Percentiles rank a stretch among this genome's conserved stretches.
Conservation (phyloP, 2,113 vertebrate genomes). For the Hipposideros armiger region DNA sequence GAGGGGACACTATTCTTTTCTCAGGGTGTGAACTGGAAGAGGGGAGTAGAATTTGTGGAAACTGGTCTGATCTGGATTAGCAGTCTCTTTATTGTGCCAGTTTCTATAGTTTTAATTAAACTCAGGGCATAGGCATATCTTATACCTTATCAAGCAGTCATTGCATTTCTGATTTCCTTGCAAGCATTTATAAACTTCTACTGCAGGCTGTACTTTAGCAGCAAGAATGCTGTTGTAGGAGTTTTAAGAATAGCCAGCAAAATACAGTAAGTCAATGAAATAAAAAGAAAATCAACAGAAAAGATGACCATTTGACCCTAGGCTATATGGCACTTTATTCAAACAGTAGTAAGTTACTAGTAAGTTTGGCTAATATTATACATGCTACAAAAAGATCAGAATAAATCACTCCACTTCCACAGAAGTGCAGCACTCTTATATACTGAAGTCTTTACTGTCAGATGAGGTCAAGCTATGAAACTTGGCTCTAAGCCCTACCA, state of each 20-base stretch:
- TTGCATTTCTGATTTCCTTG: conserved; percentile 71
- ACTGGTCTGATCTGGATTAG: conserved; percentile 42
- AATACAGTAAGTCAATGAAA: not conserved
- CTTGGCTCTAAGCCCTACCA: not conserved
- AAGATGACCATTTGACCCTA: not conserved
- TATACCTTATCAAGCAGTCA: conserved; percentile 71
- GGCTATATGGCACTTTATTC: not conserved
- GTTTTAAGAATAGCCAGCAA: not conserved
- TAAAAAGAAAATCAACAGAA: not conserved
- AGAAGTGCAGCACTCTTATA: rapidly evolving
- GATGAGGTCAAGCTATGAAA: not conserved
- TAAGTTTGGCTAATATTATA: not conserved
- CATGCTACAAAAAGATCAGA: not conserved
- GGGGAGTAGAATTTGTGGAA: conserved; percentile 40
- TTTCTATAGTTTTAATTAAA: conserved; percentile 74
- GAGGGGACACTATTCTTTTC: not conserved
- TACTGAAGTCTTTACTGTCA: not conserved
- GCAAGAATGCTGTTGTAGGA: not conserved
- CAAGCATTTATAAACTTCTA: conserved; percentile 58
- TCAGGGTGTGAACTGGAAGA: conserved; percentile 4
- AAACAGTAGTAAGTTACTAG: not conserved
- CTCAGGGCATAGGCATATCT: conserved; percentile 52
- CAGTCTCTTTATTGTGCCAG: not conserved
- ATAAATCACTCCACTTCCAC: not conserved
- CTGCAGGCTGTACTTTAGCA: conserved; percentile 8